Percentiles rank a stretch among this genome's conserved stretches.
Conservation (phyloP, 2,888 invertebrate species). For the Phoronis australis region DNA sequence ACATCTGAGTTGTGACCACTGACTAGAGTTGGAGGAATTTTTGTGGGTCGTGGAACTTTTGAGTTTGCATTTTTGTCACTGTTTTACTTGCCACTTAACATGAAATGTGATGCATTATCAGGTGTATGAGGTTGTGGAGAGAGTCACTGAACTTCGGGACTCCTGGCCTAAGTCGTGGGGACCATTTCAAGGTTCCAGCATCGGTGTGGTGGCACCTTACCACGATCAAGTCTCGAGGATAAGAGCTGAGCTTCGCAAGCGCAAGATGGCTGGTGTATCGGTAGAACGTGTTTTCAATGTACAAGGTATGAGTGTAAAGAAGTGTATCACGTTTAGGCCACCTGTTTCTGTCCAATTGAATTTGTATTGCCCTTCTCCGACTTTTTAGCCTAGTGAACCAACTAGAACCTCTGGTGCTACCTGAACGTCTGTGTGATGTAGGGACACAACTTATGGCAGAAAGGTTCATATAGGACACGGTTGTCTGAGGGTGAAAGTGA, state of each 20-base stretch:
- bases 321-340: neutral
- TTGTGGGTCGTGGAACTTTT: no score
- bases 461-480: no score
- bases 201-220: slow-evolving; percentile 81
- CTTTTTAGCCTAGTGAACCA: neutral
- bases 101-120: no score
- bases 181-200: slow-evolving; percentile 66
- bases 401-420: no score
- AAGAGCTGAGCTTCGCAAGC: slow-evolving; percentile 69
- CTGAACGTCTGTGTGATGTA: no score
- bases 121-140: slow-evolving; percentile 71
- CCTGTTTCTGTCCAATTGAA: neutral
- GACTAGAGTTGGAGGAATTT: no score
- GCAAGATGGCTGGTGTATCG: slow-evolving; percentile 68
- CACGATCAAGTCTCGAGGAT: slow-evolving; percentile 71
- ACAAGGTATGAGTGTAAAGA: slow-evolving; percentile 59
- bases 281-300: slow-evolving; percentile 79
- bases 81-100: no score
- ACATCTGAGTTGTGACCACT: no score
- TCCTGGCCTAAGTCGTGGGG: slow-evolving; percentile 72
- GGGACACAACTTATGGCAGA: no score
- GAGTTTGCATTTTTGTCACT: no score
- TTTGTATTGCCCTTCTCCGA: neutral
- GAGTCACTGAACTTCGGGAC: slow-evolving; percentile 67
- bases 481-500: no score